A percentile compares a stretch with the other conserved stretches of the same genome.
phyloP scores from a whole-genome alignment of 2,888 invertebrate species.

The Mylabris sibirica region DNA sequence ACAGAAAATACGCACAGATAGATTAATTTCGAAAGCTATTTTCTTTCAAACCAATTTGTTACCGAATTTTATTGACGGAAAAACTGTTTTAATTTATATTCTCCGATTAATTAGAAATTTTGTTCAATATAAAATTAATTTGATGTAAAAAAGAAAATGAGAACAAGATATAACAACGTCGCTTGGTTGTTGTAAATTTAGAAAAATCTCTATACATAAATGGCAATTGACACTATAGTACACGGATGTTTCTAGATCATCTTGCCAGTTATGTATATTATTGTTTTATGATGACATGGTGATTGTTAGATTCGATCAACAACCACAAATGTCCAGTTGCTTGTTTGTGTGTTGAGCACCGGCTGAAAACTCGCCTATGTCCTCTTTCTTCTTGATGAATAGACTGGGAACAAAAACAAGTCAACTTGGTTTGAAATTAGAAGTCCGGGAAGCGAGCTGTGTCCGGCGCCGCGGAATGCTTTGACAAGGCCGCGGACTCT shows the following conservation, averaged over 20 bases:
- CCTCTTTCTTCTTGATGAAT: conserved; percentile 39
- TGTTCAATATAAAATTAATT: too few relatives aligned
- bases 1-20: background rate
- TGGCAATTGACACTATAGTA: background rate
- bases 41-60: background rate
- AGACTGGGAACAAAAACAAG: conserved; percentile 58
- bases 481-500: conserved; percentile 53
- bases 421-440: conserved; percentile 59
- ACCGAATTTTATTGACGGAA: background rate
- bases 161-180: background rate
- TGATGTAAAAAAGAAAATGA: background rate
- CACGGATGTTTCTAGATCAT: background rate
- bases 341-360: conserved; percentile 19
- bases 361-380: conserved; percentile 16
- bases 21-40: background rate
- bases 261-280: background rate
- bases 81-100: too few relatives aligned
- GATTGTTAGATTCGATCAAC: conserved; percentile 15
- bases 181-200: background rate
- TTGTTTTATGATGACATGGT: conserved; percentile 4
- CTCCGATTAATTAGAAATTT: too few relatives aligned
- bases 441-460: conserved; percentile 57
- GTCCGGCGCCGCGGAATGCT: conserved; percentile 58
- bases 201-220: background rate
- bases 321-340: conserved; percentile 31